phyloP scores from a whole-genome alignment of 2,888 invertebrate species.

The Tetranychus truncatus region DNA sequence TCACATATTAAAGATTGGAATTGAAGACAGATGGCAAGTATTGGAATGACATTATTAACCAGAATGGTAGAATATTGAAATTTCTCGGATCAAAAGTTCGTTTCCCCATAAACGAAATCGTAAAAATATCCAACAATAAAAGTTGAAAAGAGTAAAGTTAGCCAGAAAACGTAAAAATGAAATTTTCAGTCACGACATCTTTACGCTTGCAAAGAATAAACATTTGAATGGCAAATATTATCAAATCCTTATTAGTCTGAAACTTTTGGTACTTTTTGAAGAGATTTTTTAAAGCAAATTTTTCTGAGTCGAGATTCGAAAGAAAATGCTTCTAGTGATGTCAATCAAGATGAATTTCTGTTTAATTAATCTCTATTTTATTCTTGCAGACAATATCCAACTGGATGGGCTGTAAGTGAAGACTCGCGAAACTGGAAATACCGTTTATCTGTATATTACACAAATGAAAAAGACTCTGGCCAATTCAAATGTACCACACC shows the following conservation, averaged over 20 bases:
- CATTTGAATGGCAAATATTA: too few species aligned
- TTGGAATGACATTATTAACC: too few species aligned
- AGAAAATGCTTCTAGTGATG: background rate
- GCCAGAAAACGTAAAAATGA: background rate
- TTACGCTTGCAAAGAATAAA: too few species aligned
- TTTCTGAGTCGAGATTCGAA: background rate
- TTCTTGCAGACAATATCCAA: conserved; percentile 48
- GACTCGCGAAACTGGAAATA: conserved; percentile 51
- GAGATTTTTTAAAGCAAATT: background rate
- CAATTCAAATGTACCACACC: conserved; percentile 10
- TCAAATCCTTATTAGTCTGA: too few species aligned
- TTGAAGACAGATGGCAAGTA: too few species aligned
- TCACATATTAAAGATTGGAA: too few species aligned
- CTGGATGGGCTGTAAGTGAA: conserved; percentile 54
- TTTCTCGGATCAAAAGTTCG: too few species aligned
- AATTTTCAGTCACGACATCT: too few species aligned
- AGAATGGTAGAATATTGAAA: too few species aligned
- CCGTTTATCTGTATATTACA: conserved; percentile 3
- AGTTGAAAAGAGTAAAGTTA: background rate
- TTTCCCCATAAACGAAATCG: background rate
- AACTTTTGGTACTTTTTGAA: too few species aligned
- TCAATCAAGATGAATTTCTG: background rate
- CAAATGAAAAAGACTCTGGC: conserved; percentile 3
- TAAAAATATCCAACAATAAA: background rate
- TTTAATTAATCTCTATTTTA: background rate